Evolutionary conservation across 2,888 invertebrate genomes (phyloP), one percentile per base, ranked within the genome.

Genomic region (Muschampia plurimacula): DNA sequence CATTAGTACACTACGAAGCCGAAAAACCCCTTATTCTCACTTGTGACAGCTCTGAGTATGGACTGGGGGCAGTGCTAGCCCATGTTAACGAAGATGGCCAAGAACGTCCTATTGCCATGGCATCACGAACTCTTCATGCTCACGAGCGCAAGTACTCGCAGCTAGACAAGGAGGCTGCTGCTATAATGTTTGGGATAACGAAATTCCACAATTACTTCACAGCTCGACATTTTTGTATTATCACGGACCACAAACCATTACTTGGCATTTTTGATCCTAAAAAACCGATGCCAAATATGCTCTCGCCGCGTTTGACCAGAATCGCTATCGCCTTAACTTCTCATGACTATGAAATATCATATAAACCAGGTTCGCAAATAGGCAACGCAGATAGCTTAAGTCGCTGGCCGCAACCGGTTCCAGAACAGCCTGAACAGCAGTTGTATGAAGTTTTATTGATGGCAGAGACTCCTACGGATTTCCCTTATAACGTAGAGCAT

Each of bases 1-100:
- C 76, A 8, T 49, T 78, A 22, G 76, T 76, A 3, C 75, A 77
- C 63, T 80, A 77, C 55, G 73, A 78, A 15, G 15, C 70, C n/a
- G 63, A 74, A 0, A 77, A 73, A 67, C 69, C 76, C 3, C 52
- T 79, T 1, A 8, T 74, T 6, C 69, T 78, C 7, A 77, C 76
- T 1, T 78, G 78, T 59, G 79, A 79, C 55, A 75, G 77, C n/a
- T 76, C 75, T 4, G 77, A 75, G 22, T 78, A 78, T 49, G 80
- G 79, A 0, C 57, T 77, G 8, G 77, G 77, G 6, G 76, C 75
- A 8, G 73, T 77, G 0, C 55, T 77, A 13, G 55, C 76, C 6
- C 76, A 76, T 59, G 12, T 52, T 1, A 73, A 64, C 69, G 72
- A 75, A 8, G 73, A 78, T 49, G 76, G 74, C 4, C 62, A 60